phyloP scores from a whole-genome alignment of 2,888 invertebrate genomes.

The Argyresthia goedartella region DNA sequence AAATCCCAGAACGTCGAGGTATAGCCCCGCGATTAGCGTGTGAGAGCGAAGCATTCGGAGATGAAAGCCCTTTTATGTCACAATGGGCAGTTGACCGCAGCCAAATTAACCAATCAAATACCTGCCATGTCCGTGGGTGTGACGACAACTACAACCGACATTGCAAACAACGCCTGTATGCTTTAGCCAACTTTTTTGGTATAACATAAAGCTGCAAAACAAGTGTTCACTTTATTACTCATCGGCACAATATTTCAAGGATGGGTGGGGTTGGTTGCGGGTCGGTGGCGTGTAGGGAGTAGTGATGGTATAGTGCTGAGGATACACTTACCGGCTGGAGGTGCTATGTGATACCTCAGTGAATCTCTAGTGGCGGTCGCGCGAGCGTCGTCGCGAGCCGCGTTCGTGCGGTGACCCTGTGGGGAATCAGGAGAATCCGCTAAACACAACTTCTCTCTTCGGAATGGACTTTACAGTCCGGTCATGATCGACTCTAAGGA shows the following conservation, averaged over 20 bases:
- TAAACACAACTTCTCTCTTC: too few species aligned
- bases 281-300: conserved; percentile 7
- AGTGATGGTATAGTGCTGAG: conserved; percentile 10
- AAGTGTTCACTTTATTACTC: conserved; percentile 63
- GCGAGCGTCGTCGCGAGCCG: conserved; percentile 48
- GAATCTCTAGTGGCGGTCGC: conserved; percentile 58
- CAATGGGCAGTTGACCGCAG: conserved; percentile 20
- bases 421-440: too few species aligned
- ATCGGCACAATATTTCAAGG: conserved; percentile 6
- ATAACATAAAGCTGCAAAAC: conserved; percentile 61
- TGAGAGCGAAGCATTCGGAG: neutral
- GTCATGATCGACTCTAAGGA: too few species aligned
- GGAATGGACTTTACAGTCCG: too few species aligned
- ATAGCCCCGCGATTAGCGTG: too few species aligned
- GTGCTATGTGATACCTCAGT: conserved; percentile 69
- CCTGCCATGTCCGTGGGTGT: conserved; percentile 67
- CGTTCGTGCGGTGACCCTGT: conserved; percentile 54
- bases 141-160: conserved; percentile 64
- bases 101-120: conserved; percentile 69
- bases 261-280: conserved; percentile 15
- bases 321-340: conserved; percentile 54
- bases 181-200: conserved; percentile 63
- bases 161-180: conserved; percentile 54
- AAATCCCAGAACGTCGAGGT: neutral
- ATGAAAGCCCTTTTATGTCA: neutral